Base-by-base conservation (phyloP, 2,797 vertebrate species). In the Lepidocolaptes lacrymiger region DNA sequence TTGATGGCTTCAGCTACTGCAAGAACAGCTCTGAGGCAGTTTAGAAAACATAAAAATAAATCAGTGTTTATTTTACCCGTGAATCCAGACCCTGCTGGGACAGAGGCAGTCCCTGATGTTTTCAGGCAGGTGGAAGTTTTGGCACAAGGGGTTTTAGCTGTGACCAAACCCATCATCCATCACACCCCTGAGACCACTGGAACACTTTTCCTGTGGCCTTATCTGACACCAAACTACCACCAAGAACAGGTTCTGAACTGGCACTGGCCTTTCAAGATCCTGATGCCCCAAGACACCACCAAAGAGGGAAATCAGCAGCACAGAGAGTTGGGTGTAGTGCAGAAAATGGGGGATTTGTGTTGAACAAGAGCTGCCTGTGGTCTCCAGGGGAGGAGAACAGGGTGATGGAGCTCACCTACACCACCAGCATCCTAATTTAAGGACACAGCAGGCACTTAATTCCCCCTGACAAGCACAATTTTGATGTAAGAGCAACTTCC, bases 11-110 rank as follows among this genome's bases (percentile, higher is more conserved):
- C 82, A 83, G 85, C 39, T 71, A 32, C 61, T 14, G 72, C 88
- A 89, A 91, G 54, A 87, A 93, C 48, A 85, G 79, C 49, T 73
- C 83, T 15, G 61, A 91, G 82, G 67, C 85, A 34, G 41, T 12
- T 88, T 66, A 94, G 80, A 36, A 94, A 95, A 74, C 39, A 58
- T 37, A 84, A 71, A 93, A 94, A 59, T 1, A 16, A 49, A 8
- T 34, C n/a, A 23, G 0, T 6, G 5, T 96, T 96, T 96, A 96
- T 96, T 96, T 68, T 32, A 90, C 6, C 80, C 2, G 8, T 10
- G 62, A 90, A 62, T 72, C 89, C 73, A 73, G 54, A 4, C 73
- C 93, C 83, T 74, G 90, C 69, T 56, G 52, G 59, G 64, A 23
- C 34, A 63, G 79, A 72, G 89, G 59, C 44, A 41, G 78, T 34